Evolutionary conservation across 92 coral and sea anemone genomes (phyloP), one percentile per base, ranked within the genome.

Genomic region (Porites divaricata): DNA sequence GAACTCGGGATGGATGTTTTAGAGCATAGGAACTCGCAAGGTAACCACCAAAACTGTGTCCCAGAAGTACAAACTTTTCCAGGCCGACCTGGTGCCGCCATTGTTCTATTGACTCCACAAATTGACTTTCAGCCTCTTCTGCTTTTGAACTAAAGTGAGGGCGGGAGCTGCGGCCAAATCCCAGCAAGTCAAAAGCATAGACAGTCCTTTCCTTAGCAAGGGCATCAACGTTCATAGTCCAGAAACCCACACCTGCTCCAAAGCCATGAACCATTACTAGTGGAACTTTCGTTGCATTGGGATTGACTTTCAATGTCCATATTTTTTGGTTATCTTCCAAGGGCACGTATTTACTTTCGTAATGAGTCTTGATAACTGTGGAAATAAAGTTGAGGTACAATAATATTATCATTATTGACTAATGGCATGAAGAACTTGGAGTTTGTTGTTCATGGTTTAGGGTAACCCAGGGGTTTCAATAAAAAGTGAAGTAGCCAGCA

Each of bases 1-100:
- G 86, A 49, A 96, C 96, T 61, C 93, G 75, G 49, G 93, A 91
- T 11, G 99, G 96, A 84, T 96, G 82, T 70, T 90, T 81, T 7
- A 96, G 56, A 14, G 99, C 91, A 85, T 96, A 96, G 0, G 98
- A 89, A 77, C 95, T 90, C 25, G 95, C 92, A 64, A 96, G 75
- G 79, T 86, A 96, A 75, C 99, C 99, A 63, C 99, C 99, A 85
- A 96, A 93, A 53, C 99, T 96, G 77, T 96, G 99, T 16, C 99
- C 99, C 9, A 96, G 75, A 10, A 96, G 83, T 19, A 96, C 88
- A 90, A 95, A 94, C 72, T 91, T 94, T 52, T 94, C 95, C 20
- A 96, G 56, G 16, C 99, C 99, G 51, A 94, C 77, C 76, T 94
- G 93, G 77, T 86, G 90, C 35, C 96, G 76, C 90, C 95, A 92